Evolutionary conservation across 1,140 invertebrate genomes (phyloP).

Genomic region (Rhagoletis zephyria): DNA sequence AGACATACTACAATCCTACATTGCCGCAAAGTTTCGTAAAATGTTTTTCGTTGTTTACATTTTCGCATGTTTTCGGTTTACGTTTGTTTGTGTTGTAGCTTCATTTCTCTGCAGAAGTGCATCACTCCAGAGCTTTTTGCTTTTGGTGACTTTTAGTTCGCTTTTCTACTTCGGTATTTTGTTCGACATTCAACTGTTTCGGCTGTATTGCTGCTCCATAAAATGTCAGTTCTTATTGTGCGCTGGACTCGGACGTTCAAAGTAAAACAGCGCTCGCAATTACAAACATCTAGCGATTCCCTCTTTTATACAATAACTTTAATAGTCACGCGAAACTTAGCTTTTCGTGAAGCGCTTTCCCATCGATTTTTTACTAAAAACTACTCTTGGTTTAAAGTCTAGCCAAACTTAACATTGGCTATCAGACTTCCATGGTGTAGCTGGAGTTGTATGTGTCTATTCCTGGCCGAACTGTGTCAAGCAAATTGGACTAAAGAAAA

Average conservation of each 20-base stretch:
- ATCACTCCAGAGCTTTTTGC: constrained; percentile 34
- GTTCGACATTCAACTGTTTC: background rate
- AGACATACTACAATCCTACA: too few species aligned
- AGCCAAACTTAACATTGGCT: background rate
- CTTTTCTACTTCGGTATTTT: constrained; percentile 34
- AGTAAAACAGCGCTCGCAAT: background rate
- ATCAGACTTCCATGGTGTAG: background rate
- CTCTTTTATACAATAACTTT: background rate
- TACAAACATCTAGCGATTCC: background rate
- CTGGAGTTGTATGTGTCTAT: background rate
- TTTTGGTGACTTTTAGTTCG: background rate
- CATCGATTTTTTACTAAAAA: background rate
- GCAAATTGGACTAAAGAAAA: background rate
- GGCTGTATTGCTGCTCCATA: background rate
- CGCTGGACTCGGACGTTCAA: background rate
- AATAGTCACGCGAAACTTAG: background rate
- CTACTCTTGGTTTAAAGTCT: background rate
- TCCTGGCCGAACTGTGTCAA: background rate
- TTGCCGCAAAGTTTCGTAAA: background rate
- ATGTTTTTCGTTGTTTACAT: constrained; percentile 30
- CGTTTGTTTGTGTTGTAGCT: constrained; percentile 9
- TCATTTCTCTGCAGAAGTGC: background rate
- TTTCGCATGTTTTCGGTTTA: background rate
- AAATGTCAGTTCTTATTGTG: constrained; percentile 36
- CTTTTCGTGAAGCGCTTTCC: background rate